Evolutionary conservation across 2,113 vertebrate genomes (phyloP).

Genomic region (Cariama cristata): DNA sequence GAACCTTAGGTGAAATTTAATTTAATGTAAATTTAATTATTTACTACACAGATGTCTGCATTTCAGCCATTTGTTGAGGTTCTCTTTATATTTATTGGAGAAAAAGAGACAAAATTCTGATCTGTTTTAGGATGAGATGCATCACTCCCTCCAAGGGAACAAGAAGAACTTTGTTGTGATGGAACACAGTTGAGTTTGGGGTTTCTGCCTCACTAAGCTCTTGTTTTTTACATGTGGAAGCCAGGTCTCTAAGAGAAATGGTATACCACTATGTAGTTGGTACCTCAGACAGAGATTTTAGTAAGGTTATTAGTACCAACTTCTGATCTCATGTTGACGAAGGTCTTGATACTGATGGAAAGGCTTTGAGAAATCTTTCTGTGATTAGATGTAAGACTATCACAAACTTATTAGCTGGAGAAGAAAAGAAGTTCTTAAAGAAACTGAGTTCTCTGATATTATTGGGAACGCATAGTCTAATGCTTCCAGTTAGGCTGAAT

Average conservation of each 20-base stretch:
- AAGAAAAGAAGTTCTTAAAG: background rate
- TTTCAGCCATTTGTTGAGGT: background rate
- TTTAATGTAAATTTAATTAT: conserved; percentile 42
- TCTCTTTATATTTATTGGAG: background rate
- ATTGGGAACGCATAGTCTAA: background rate
- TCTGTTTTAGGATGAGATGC: background rate
- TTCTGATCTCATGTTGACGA: background rate
- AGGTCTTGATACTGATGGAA: background rate
- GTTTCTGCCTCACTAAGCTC: background rate
- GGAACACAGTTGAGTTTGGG: background rate
- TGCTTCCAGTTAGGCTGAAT: background rate
- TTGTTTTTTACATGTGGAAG: background rate
- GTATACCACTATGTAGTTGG: background rate
- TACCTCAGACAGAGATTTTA: background rate
- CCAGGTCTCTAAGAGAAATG: background rate
- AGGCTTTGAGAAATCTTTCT: background rate
- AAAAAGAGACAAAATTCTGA: background rate
- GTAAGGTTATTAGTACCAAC: background rate
- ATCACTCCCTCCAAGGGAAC: background rate
- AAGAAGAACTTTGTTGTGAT: background rate
- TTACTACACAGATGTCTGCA: background rate
- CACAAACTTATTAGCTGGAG: background rate
- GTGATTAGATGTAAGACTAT: background rate
- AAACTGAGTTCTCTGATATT: background rate
- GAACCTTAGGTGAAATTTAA: background rate